Evolutionary conservation across 2,888 invertebrate genomes (phyloP), one percentile per base, ranked within the genome.

Genomic region (Tribolium freemani): DNA sequence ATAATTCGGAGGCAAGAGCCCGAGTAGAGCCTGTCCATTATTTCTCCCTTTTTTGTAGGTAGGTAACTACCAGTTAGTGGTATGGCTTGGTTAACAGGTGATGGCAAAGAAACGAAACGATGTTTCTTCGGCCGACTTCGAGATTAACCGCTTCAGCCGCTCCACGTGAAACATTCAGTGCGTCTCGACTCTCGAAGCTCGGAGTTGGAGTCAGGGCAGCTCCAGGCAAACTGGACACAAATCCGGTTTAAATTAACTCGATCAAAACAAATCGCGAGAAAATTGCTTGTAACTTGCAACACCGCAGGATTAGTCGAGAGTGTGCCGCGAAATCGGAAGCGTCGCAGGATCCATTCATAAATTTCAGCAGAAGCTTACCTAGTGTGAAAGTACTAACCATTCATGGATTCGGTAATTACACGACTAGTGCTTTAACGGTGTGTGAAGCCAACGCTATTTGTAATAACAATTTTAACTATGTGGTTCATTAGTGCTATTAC

Each of bases 111-210:
- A 71, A 51, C 68, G 76, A 77, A 48, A 51, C 68, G 76, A 77
- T 54, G 71, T 71, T 58, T 72, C 70, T 70, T 81, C 82, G 82
- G 79, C 70, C 31, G 69, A 10, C 46, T 44, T 81, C 82, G 82
- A 71, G 70, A 75, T 76, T 77, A 75, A 79, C 79, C 82, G 82
- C 78, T 78, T 77, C 77, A 78, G 77, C 79, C 77, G 77, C 78
- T 79, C 80, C 81, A 81, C 82, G 81, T 81, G 81, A 81, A 81
- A 44, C 58, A 38, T 31, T 76, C 81, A 82, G 81, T 82, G 78
- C 79, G 78, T 77, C 78, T 75, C 61, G 54, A 46, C 78, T 77
- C 78, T 75, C 61, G 54, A 46, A 69, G 53, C 57, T 68, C 53
- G 60, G 61, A 45, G 57, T 26, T 16, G 53, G 51, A 67, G 66